phyloP scores from a whole-genome alignment of 2,113 vertebrate species.

The Catharus minimus region DNA sequence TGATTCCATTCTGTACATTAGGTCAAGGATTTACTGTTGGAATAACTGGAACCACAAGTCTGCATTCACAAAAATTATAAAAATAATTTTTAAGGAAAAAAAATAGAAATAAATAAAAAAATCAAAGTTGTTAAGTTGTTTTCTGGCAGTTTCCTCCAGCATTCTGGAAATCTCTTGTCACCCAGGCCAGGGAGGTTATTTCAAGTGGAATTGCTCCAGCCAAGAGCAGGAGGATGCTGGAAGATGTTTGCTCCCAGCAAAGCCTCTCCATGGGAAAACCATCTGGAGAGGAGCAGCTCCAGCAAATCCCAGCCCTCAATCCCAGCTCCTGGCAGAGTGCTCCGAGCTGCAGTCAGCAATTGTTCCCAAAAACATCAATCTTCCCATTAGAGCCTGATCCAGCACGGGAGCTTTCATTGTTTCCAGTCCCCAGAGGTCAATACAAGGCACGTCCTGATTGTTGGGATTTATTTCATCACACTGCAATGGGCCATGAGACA shows the following conservation, averaged over 20 bases:
- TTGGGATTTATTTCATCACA: slow-evolving; percentile 29
- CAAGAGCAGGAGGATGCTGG: background rate
- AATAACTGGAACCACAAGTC: background rate
- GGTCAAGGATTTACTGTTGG: background rate
- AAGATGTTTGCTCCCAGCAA: background rate
- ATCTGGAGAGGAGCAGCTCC: background rate
- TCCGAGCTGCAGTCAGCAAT: background rate
- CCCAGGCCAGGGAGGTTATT: background rate
- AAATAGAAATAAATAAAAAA: background rate
- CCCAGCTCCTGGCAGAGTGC: background rate
- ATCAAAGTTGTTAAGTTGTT: background rate
- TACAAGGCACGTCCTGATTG: background rate
- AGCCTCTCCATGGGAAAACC: background rate
- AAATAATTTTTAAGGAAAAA: background rate
- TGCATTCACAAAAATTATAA: fast-evolving
- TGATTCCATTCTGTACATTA: background rate
- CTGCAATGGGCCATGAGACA: background rate
- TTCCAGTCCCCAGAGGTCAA: background rate
- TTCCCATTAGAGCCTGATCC: background rate
- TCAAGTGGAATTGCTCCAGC: background rate
- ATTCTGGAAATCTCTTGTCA: background rate
- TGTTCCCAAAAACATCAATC: slow-evolving; percentile 13
- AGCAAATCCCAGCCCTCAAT: background rate
- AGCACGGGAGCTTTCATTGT: background rate
- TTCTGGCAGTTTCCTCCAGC: background rate